phyloP scores from a whole-genome alignment of 1,140 invertebrate genomes.

The Leptopilina boulardi region DNA sequence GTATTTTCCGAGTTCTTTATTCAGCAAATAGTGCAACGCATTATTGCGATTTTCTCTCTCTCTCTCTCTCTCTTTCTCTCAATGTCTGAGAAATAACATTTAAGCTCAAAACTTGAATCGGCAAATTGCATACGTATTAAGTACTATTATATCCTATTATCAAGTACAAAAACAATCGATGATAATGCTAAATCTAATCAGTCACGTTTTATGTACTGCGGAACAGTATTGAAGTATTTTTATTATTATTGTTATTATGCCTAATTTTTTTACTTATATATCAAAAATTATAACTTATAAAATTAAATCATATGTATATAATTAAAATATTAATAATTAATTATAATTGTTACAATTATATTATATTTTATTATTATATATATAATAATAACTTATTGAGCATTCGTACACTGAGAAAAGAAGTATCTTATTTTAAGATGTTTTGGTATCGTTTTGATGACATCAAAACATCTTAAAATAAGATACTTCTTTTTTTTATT shows the following conservation, averaged over 20 bases:
- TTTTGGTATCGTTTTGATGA: too few relatives aligned
- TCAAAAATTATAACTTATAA: too few relatives aligned
- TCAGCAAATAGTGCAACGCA: slow-evolving; percentile 24
- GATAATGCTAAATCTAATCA: slow-evolving; percentile 38
- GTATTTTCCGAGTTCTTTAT: slow-evolving; percentile 32
- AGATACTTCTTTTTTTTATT: too few relatives aligned
- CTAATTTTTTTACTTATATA: neutral
- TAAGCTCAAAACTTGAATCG: slow-evolving; percentile 11
- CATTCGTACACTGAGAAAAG: too few relatives aligned
- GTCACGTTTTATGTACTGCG: slow-evolving; percentile 18
- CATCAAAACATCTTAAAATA: too few relatives aligned
- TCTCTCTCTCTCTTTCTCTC: neutral
- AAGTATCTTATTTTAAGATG: too few relatives aligned
- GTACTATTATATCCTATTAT: slow-evolving; percentile 46
- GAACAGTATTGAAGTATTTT: neutral
- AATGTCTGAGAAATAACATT: slow-evolving; percentile 8
- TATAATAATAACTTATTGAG: too few relatives aligned
- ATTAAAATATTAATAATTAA: too few relatives aligned
- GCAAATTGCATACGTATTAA: slow-evolving; percentile 33
- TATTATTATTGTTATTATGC: neutral
- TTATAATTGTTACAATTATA: too few relatives aligned
- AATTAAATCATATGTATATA: too few relatives aligned
- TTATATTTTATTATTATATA: too few relatives aligned
- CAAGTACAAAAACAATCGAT: slow-evolving; percentile 41
- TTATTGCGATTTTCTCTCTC: slow-evolving; percentile 10